phyloP scores from a whole-genome alignment of 2,797 vertebrate genomes.

The Nannoperca obscura region DNA sequence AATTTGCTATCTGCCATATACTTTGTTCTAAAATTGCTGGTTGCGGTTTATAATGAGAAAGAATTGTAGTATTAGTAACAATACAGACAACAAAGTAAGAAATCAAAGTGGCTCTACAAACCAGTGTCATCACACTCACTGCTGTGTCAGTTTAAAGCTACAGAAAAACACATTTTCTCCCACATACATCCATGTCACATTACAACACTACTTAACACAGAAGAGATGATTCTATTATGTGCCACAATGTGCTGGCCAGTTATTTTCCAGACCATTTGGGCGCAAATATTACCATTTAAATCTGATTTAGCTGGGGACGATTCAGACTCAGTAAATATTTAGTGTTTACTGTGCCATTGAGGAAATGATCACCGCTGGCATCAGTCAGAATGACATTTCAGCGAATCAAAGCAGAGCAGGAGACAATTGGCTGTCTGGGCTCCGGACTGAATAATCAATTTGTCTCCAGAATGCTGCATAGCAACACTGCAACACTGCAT shows the following conservation, averaged over 20 bases:
- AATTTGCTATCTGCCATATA: background rate
- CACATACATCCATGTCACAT: background rate
- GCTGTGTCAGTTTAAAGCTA: background rate
- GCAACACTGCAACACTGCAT: too few species aligned
- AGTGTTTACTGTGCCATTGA: constrained; percentile 60
- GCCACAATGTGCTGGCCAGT: background rate
- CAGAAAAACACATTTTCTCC: background rate
- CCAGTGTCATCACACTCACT: background rate
- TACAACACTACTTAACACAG: background rate
- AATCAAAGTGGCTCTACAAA: background rate
- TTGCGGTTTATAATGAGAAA: background rate
- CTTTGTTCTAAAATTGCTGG: background rate
- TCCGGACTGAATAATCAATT: constrained; percentile 66
- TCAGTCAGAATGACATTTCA: constrained; percentile 68
- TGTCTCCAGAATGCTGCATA: constrained; percentile 65
- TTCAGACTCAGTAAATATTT: constrained; percentile 66
- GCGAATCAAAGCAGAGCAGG: constrained; percentile 63
- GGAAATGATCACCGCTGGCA: constrained; percentile 61
- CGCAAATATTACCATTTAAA: constrained; percentile 51
- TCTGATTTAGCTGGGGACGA: constrained; percentile 29
- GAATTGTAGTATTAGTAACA: background rate
- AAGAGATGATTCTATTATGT: constrained; percentile 9
- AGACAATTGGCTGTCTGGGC: constrained; percentile 67
- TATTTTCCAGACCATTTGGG: constrained; percentile 34
- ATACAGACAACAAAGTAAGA: background rate